These are phyloP conservation scores for Calypte anna DNA, from an alignment of 2,113 vertebrate genomes.

Conservation along the genomic window DNA sequence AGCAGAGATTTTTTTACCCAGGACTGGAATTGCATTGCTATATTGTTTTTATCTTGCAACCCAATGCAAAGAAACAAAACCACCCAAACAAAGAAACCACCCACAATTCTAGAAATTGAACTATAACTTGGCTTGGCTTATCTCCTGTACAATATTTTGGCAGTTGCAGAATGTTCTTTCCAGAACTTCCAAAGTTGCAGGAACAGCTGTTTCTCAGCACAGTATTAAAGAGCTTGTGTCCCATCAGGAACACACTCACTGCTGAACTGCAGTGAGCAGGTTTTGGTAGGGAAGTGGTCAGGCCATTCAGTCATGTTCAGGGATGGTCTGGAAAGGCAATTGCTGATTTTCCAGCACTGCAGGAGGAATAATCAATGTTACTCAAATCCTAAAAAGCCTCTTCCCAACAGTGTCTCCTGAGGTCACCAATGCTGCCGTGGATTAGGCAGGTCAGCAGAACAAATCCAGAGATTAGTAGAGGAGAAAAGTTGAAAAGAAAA, in stretches of 20 bases:
- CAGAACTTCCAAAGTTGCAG: not conserved
- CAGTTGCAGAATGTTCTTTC: not conserved
- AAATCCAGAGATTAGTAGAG: slow-evolving; percentile 58
- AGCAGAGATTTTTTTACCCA: not conserved
- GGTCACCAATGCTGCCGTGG: slow-evolving; percentile 22
- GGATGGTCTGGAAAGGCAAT: not conserved
- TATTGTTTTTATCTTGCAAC: not conserved
- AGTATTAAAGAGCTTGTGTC: not conserved
- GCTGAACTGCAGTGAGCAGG: not conserved
- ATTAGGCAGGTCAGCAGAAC: slow-evolving; percentile 49
- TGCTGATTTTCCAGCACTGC: slow-evolving; percentile 8
- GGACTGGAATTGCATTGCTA: not conserved
- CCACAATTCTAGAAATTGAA: not conserved
- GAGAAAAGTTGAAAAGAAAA: slow-evolving; percentile 50
- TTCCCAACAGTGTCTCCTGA: slow-evolving; percentile 29
- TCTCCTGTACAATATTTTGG: not conserved
- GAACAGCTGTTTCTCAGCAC: not conserved
- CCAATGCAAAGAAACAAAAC: not conserved
- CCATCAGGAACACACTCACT: too few relatives aligned
- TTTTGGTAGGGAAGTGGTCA: not conserved
- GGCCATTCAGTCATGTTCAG: not conserved
- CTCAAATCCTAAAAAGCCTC: slow-evolving; percentile 33
- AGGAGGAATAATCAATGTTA: not conserved
- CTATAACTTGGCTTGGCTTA: not conserved
- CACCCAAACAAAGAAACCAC: too few relatives aligned